phyloP scores from a whole-genome alignment of 2,888 invertebrate genomes.

The Myathropa florea region DNA sequence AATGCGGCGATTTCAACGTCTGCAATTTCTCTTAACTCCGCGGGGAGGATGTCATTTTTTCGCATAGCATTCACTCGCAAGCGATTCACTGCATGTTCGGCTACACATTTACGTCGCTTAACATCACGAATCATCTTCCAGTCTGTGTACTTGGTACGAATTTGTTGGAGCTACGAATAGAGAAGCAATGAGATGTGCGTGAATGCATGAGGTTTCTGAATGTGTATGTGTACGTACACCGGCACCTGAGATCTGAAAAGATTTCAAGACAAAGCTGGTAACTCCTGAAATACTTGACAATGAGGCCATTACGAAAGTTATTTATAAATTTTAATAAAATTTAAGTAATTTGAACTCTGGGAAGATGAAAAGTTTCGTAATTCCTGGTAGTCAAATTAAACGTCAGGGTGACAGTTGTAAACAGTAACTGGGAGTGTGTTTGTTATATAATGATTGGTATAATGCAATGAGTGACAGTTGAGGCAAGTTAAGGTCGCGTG shows the following conservation, averaged over 20 bases:
- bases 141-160: slow-evolving; percentile 89
- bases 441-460: neutral
- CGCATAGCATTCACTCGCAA: slow-evolving; percentile 91
- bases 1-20: slow-evolving; percentile 88
- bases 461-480: neutral
- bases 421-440: neutral
- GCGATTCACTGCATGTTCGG: slow-evolving; percentile 88
- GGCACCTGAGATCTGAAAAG: slow-evolving; percentile 76
- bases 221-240: slow-evolving; percentile 73
- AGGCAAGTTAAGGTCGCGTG: neutral
- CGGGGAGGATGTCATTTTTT: slow-evolving; percentile 92
- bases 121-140: slow-evolving; percentile 93
- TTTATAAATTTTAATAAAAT: neutral
- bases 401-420: neutral
- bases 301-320: slow-evolving; percentile 74
- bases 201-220: neutral
- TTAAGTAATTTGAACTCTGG: neutral
- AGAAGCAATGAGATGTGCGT: neutral
- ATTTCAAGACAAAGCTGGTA: slow-evolving; percentile 74
- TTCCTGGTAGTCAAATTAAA: neutral
- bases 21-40: slow-evolving; percentile 89
- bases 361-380: slow-evolving; percentile 42
- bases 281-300: slow-evolving; percentile 71
- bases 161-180: slow-evolving; percentile 84
- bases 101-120: slow-evolving; percentile 88